Evolutionary conservation across 2,113 vertebrate genomes (phyloP).

Genomic region (Cebus imitator): DNA sequence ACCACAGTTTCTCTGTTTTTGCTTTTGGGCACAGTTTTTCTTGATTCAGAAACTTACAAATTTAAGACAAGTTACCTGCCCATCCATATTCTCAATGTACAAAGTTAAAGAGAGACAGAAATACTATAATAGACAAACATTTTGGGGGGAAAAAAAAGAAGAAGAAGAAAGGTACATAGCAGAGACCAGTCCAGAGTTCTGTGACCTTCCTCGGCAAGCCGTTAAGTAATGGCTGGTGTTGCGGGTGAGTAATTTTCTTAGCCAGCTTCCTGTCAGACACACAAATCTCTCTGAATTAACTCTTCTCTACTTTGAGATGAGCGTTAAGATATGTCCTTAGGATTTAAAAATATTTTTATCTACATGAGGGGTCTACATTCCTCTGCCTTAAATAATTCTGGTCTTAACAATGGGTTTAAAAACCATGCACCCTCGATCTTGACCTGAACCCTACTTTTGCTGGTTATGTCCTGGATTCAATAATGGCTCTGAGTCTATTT

Average conservation of each 20-base stretch:
- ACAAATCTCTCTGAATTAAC: neutral
- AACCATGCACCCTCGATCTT: neutral
- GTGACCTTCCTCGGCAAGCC: neutral
- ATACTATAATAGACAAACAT: neutral
- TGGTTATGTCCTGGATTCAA: neutral
- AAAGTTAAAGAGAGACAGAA: neutral
- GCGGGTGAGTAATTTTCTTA: neutral
- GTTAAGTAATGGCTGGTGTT: neutral
- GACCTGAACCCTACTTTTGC: neutral
- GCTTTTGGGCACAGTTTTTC: neutral
- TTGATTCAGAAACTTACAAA: neutral
- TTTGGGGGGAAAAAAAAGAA: neutral
- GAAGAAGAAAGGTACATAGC: neutral
- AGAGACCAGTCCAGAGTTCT: neutral
- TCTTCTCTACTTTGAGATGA: neutral
- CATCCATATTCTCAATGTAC: neutral
- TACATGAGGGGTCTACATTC: neutral
- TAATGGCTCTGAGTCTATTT: constrained; percentile 9
- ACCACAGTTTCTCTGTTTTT: neutral
- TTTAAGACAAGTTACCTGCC: neutral
- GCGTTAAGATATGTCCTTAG: neutral
- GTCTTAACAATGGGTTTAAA: neutral
- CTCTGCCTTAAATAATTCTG: neutral
- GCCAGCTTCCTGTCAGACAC: neutral
- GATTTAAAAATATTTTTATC: neutral